Evolutionary conservation across 2,797 vertebrate genomes (phyloP).

Genomic region (Psittacula echo): DNA sequence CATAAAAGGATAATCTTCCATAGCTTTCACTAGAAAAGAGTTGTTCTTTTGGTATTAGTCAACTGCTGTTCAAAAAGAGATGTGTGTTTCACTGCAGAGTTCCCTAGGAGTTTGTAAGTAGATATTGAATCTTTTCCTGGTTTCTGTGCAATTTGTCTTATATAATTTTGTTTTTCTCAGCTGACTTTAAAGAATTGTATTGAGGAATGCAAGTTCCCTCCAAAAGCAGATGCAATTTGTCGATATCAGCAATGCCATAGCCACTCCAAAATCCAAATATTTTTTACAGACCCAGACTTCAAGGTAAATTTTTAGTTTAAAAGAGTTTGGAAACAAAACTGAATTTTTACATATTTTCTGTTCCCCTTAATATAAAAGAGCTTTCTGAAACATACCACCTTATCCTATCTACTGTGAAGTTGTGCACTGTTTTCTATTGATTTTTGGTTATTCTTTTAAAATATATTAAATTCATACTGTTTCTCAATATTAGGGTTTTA

Average conservation of each 20-base stretch:
- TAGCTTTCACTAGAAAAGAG: background rate
- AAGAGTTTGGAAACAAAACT: background rate
- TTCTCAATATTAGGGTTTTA: conserved; percentile 85
- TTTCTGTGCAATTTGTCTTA: background rate
- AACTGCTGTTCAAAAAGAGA: background rate
- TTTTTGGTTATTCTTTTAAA: background rate
- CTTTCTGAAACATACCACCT: background rate
- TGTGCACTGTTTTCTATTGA: background rate
- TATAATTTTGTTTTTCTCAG: conserved; percentile 65
- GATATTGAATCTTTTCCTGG: fast-evolving
- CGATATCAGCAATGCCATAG: conserved; percentile 82
- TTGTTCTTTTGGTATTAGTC: background rate
- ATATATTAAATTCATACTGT: background rate
- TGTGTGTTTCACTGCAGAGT: background rate
- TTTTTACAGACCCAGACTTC: conserved; percentile 93
- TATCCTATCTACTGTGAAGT: background rate
- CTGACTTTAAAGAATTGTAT: conserved; percentile 79
- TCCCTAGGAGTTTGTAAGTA: background rate
- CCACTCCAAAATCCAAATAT: conserved; percentile 87
- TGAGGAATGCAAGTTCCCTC: conserved; percentile 89
- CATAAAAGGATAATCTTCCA: background rate
- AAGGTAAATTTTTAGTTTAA: conserved; percentile 81
- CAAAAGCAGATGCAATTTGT: conserved; percentile 88
- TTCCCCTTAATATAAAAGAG: background rate
- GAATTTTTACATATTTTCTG: background rate